Conservation (phyloP, 64 coral and sea anemone species). For the Catalaphyllia jardinei region DNA sequence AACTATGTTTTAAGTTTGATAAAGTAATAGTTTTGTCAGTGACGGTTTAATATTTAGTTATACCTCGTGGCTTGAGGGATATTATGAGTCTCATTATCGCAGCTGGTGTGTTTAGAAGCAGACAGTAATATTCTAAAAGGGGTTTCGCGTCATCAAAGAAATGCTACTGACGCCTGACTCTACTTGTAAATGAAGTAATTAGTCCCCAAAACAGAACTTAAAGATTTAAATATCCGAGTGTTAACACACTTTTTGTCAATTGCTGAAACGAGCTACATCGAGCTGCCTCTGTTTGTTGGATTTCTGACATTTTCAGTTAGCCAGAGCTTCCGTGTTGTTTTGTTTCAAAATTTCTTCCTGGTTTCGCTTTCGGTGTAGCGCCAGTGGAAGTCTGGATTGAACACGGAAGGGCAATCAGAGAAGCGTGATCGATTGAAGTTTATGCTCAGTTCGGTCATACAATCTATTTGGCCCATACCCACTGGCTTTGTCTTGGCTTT, state of each 20-base stretch:
- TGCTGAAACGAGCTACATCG: not conserved
- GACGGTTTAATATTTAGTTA: not conserved
- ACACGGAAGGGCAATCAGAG: not conserved
- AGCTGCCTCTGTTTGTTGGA: not conserved
- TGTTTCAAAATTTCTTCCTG: not conserved
- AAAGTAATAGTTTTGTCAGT: not conserved
- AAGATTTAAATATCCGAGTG: not conserved
- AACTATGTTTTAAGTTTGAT: not conserved
- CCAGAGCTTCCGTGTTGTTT: not conserved
- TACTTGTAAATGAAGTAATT: slow-evolving; percentile 6
- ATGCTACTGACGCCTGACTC: slow-evolving; percentile 2
- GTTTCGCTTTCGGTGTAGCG: not conserved
- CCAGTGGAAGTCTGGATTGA: not conserved
- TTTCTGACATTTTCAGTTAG: not conserved
- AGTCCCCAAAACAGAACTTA: not conserved
- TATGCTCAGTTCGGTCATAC: not conserved
- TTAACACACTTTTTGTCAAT: not conserved
- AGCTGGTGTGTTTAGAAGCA: not conserved
- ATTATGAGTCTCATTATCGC: not conserved
- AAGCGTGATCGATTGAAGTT: not conserved
- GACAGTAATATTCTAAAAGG: not conserved
- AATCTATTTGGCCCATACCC: slow-evolving; percentile 25
- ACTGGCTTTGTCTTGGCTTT: slow-evolving; percentile 8
- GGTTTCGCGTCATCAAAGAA: slow-evolving; percentile 17
- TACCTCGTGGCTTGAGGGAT: not conserved